Percentiles rank a stretch among this genome's conserved stretches.
Conservation (phyloP, 2,888 invertebrate genomes). For the Bellardia bayeri region DNA sequence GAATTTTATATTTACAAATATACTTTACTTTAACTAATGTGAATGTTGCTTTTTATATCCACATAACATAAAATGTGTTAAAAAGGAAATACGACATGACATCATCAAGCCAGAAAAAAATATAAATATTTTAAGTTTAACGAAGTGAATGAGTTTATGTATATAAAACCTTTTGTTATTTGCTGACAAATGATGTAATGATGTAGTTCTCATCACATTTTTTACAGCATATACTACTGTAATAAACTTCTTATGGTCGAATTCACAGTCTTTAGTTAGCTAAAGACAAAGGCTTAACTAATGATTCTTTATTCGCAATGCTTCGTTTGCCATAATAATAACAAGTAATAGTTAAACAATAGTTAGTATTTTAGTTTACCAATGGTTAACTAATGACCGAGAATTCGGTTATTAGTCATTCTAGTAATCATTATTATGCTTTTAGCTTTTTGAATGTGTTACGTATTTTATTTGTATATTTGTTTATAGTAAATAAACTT, state of each 20-base stretch:
- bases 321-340: too few relatives aligned
- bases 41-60: background rate
- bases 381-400: too few relatives aligned
- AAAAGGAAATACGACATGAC: background rate
- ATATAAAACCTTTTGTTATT: conserved; percentile 55
- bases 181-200: conserved; percentile 57
- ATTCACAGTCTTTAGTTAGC: too few relatives aligned
- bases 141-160: conserved; percentile 52
- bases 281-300: too few relatives aligned
- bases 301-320: too few relatives aligned
- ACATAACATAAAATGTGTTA: background rate
- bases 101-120: background rate
- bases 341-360: too few relatives aligned
- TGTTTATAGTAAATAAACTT: too few relatives aligned
- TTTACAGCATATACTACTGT: background rate
- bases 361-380: too few relatives aligned
- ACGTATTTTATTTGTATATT: too few relatives aligned
- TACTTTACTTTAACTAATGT: background rate
- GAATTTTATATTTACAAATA: too few relatives aligned
- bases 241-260: background rate
- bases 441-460: background rate
- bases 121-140: conserved; percentile 38
- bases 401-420: too few relatives aligned
- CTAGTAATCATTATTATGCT: background rate
- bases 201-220: background rate